Conservation (phyloP, 2,113 vertebrate species). For the Coracopsis vasa region DNA sequence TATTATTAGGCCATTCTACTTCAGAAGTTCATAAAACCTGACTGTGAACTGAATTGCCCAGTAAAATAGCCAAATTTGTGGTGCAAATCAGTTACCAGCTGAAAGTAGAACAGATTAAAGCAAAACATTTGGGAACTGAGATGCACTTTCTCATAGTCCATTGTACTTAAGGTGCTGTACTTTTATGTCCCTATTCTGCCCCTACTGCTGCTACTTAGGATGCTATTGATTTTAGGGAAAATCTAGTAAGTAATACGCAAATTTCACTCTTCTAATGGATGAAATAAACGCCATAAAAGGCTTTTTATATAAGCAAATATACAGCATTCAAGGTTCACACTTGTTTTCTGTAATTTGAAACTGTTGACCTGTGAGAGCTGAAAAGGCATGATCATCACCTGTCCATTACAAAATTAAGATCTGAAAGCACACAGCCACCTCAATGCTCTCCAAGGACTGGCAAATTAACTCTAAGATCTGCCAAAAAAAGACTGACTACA, state of each 20-base stretch:
- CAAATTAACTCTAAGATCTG: background rate
- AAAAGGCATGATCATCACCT: background rate
- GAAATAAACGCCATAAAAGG: background rate
- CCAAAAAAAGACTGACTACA: background rate
- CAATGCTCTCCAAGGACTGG: background rate
- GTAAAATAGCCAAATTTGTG: background rate
- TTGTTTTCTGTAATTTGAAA: background rate
- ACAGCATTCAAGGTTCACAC: background rate
- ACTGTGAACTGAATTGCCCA: background rate
- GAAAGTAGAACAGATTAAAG: background rate
- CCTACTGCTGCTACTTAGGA: background rate
- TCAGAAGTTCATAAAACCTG: background rate
- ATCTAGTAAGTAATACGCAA: background rate
- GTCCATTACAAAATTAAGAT: background rate
- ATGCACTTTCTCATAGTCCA: background rate
- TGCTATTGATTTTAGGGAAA: background rate
- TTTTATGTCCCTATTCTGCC: background rate
- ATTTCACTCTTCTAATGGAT: background rate
- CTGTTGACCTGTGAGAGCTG: background rate
- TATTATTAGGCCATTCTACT: background rate
- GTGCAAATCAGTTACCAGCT: background rate
- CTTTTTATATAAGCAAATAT: background rate
- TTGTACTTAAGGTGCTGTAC: background rate
- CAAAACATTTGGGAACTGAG: background rate
- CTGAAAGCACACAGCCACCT: background rate